Evolutionary conservation across 2,113 vertebrate genomes (phyloP).

Genomic region (cat (Felis catus)): F.catus_Fca126_mat1.0 CM031414.1:126502001-126502500

Average conservation of each 20-base stretch:
- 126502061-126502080: background rate
- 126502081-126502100: background rate
- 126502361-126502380: background rate
- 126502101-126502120: background rate
- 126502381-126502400: background rate
- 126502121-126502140: constrained; percentile 5
- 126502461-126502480: background rate
- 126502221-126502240: background rate
- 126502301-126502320: background rate
- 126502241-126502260: background rate
- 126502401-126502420: background rate
- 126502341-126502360: background rate
- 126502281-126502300: background rate
- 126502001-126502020: background rate
- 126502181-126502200: background rate
- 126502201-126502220: background rate
- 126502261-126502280: background rate
- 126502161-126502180: background rate
- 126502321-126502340: background rate
- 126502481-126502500: background rate
- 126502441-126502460: background rate
- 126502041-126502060: background rate
- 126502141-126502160: background rate
- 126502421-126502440: background rate
- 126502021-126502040: background rate